These are phyloP conservation scores for Labeo rohita DNA, from an alignment of 2,113 vertebrate genomes.

Conservation along the genomic window DNA sequence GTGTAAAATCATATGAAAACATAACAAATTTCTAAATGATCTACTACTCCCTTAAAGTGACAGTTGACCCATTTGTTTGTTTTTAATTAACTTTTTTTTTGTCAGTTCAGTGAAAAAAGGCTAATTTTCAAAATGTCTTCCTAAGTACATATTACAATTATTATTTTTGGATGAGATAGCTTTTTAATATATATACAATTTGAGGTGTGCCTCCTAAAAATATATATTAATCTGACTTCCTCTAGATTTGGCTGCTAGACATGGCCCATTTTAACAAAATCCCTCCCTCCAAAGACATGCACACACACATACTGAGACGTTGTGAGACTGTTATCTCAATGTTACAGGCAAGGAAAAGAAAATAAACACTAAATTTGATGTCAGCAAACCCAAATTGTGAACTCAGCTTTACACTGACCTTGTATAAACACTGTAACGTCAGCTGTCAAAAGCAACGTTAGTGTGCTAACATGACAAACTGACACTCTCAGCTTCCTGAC, in stretches of 20 bases:
- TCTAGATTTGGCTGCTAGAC: background rate
- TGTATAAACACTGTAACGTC: constrained; percentile 6
- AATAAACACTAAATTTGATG: background rate
- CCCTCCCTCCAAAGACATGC: background rate
- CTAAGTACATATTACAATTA: too few relatives aligned
- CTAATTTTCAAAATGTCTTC: too few relatives aligned
- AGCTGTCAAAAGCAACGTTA: constrained; percentile 6
- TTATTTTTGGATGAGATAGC: too few relatives aligned
- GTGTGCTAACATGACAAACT: background rate
- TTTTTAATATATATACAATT: too few relatives aligned
- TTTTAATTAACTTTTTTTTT: too few relatives aligned
- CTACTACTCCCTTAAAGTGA: too few relatives aligned
- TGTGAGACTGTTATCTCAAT: background rate
- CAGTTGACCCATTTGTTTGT: background rate
- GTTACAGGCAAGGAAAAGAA: background rate
- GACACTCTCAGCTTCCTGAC: background rate
- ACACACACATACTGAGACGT: background rate
- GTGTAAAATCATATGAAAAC: background rate
- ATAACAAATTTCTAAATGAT: background rate
- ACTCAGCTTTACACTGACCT: background rate
- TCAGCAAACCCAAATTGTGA: constrained; percentile 16
- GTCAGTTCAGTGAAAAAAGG: too few relatives aligned
- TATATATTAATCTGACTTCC: background rate
- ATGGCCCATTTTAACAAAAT: background rate
- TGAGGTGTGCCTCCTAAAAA: too few relatives aligned